Evolutionary conservation across 2,888 invertebrate species (phyloP).

Genomic region (Caenorhabditis zanzibari): DNA sequence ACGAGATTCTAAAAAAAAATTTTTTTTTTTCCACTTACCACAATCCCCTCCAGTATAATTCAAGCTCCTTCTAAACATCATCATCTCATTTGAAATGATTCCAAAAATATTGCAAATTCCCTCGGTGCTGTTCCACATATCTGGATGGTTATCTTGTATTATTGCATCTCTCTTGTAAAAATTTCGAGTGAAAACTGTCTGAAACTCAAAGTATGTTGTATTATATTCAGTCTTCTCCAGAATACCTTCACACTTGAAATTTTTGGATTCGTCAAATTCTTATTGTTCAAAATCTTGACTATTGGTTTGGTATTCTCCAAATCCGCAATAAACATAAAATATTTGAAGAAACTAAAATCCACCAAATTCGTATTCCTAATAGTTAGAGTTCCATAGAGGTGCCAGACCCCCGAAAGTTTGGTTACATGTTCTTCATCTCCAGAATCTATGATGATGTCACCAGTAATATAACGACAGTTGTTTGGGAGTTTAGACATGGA

Average conservation of each 20-base stretch:
- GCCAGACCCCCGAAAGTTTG: background rate
- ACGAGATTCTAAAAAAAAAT: no score
- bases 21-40: no score
- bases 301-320: background rate
- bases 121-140: background rate
- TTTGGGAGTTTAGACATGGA: background rate
- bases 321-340: background rate
- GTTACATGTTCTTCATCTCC: background rate
- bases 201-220: background rate
- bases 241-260: background rate
- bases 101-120: slow-evolving; percentile 4
- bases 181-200: background rate
- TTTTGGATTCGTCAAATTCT: background rate
- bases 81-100: background rate
- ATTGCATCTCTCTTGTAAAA: background rate
- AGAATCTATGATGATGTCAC: background rate
- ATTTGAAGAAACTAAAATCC: background rate
- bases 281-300: slow-evolving; percentile 4
- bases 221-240: background rate
- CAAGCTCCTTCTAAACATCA: background rate
- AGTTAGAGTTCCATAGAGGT: background rate
- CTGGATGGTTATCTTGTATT: slow-evolving; percentile 2
- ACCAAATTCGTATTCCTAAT: background rate
- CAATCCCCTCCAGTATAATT: slow-evolving; percentile 12
- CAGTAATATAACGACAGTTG: background rate